Conservation (phyloP, 2,797 vertebrate species). For the Anabas testudineus region DNA sequence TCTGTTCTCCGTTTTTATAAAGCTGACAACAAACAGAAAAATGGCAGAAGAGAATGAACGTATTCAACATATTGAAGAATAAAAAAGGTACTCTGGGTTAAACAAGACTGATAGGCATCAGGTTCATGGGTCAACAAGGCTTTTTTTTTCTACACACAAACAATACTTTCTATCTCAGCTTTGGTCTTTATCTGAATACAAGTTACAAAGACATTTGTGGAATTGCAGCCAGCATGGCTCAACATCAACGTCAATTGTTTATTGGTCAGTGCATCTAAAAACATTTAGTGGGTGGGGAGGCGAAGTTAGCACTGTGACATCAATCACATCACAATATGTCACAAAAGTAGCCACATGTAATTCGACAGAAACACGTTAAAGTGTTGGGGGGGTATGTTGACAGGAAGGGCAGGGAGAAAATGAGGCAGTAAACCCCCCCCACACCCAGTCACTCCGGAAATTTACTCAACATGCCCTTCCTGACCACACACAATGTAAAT, state of each 20-base stretch:
- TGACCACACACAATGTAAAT: conserved; percentile 73
- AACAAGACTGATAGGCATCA: conserved; percentile 24
- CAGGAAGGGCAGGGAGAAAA: conserved; percentile 81
- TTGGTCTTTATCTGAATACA: conserved; percentile 23
- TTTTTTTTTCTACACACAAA: conserved; percentile 26
- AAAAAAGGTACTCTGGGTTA: conserved; percentile 17
- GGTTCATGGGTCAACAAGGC: conserved; percentile 24
- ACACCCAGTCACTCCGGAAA: conserved; percentile 82
- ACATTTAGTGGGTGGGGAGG: conserved; percentile 11
- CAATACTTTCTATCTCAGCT: conserved; percentile 15
- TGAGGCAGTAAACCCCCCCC: conserved; percentile 64
- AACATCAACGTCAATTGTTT: conserved; percentile 19
- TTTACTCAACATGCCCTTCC: conserved; percentile 80
- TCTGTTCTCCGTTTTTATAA: conserved; percentile 17
- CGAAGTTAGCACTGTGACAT: conserved; percentile 23
- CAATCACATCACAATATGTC: no score
- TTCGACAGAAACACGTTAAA: conserved; percentile 5
- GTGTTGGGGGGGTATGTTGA: conserved; percentile 37
- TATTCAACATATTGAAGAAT: conserved; percentile 1
- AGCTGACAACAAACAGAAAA: conserved; percentile 43
- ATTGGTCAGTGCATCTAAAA: conserved; percentile 30
- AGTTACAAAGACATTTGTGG: conserved; percentile 16
- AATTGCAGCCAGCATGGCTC: conserved; percentile 35
- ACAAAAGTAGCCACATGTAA: conserved; percentile 6
- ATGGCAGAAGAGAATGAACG: conserved; percentile 5